These are phyloP conservation scores for Leptatherina wallacei DNA, from an alignment of 2,797 vertebrate genomes.

Conservation along the genomic window DNA sequence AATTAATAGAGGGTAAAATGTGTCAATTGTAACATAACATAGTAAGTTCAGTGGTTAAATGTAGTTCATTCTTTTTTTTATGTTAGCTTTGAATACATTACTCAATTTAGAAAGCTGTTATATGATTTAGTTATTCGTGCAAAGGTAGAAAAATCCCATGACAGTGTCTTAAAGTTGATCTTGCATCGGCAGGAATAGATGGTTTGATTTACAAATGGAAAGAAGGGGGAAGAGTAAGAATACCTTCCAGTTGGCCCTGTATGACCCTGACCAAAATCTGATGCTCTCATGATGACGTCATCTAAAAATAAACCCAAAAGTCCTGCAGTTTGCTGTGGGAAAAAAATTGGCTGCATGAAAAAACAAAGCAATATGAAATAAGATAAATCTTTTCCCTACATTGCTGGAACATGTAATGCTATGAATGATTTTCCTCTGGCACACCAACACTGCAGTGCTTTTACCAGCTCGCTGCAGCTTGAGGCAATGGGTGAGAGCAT, in stretches of 20 bases:
- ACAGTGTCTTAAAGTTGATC: constrained; percentile 66
- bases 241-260: constrained; percentile 92
- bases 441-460: constrained; percentile 33
- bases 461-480: constrained; percentile 50
- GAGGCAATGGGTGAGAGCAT: constrained; percentile 71
- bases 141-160: background rate
- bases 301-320: background rate
- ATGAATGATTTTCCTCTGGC: constrained; percentile 38
- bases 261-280: constrained; percentile 89
- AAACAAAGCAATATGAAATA: constrained; percentile 3
- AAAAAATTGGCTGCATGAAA: background rate
- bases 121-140: no score
- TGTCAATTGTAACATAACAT: background rate
- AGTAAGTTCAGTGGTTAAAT: background rate
- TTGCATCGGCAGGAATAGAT: constrained; percentile 59
- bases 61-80: background rate
- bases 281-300: constrained; percentile 68
- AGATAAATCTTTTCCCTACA: constrained; percentile 4
- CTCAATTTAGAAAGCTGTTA: background rate
- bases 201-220: background rate
- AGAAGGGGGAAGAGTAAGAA: constrained; percentile 36
- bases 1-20: no score
- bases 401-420: constrained; percentile 11
- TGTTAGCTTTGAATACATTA: background rate
- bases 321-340: background rate